Base-by-base conservation (phyloP, 2,888 invertebrate genomes). In the Luperina testacea region DNA sequence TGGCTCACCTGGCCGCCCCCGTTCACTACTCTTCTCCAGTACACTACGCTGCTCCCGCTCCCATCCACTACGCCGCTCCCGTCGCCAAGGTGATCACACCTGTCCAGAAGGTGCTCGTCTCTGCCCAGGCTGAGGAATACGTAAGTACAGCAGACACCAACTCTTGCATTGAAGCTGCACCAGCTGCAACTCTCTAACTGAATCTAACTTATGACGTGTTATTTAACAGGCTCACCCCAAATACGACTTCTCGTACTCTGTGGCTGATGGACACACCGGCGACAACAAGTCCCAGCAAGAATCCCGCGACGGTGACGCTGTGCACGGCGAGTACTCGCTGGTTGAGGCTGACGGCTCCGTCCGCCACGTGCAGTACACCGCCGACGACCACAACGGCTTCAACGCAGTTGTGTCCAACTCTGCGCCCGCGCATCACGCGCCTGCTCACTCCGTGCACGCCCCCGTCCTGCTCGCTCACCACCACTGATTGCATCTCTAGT, bases 231-330 rank as follows among this genome's bases (percentile, higher is more conserved):
- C 97, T n/a, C 96, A 97, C 91, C 97, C 97, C 74, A 96, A 97
- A 90, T 97, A 97, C 93, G 95, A 97, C 75, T 97, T 95, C 93
- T 95, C 97, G 9, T 97, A 97, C 91, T 97, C 97, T 20, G 97
- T 97, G n/a, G 95, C 97, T 83, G 97, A 97, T 84, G 95, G 95
- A 9, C 97, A 97, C 90, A 96, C 97, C 81, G 97, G 97, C 63
- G 97, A 97, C 95, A 97, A 97, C 93, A 97, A 97, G 95, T 97
- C 97, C 83, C 97, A 97, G 92, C 94, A 96, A 72, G 97, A 97
- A 94, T 94, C 95, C 90, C 96, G 97, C 89, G 97, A 97, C 93
- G 98, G 97, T 11, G 97, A 97, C 90, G 97, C 96, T 75, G 98
- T 98, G 86, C 97, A 97, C 90, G 97, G 97, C 79, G 92, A 93